Percentiles rank a stretch among this genome's conserved stretches.
Evolutionary conservation across 2,888 invertebrate species (phyloP).

Genomic region (Erannis defoliaria): DNA sequence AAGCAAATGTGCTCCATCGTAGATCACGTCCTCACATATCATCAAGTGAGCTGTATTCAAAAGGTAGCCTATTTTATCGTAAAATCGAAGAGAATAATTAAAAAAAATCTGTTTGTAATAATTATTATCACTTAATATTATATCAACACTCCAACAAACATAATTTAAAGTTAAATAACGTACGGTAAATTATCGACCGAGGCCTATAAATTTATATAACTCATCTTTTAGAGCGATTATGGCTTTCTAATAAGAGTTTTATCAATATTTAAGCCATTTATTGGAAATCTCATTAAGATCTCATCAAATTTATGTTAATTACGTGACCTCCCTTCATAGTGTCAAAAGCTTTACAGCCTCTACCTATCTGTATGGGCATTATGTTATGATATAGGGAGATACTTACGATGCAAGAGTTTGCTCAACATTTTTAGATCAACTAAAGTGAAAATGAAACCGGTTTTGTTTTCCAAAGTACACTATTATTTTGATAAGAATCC

Average conservation of each 20-base stretch:
- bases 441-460: not conserved
- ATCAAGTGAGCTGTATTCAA: too few species aligned
- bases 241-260: slow-evolving; percentile 38
- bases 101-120: too few species aligned
- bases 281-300: slow-evolving; percentile 62
- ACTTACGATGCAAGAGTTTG: slow-evolving; percentile 4
- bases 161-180: not conserved
- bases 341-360: slow-evolving; percentile 32
- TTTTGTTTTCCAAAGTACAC: too few species aligned
- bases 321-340: slow-evolving; percentile 53
- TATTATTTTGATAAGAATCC: too few species aligned
- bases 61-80: too few species aligned
- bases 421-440: not conserved
- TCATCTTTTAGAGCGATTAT: slow-evolving; percentile 25
- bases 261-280: slow-evolving; percentile 43
- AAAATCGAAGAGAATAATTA: too few species aligned
- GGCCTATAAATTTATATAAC: slow-evolving; percentile 16
- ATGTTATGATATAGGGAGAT: slow-evolving; percentile 1
- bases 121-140: not conserved
- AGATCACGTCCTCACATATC: too few species aligned
- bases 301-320: slow-evolving; percentile 57
- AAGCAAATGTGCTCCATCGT: too few species aligned
- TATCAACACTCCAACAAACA: not conserved
- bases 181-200: not conserved
- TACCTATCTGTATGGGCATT: slow-evolving; percentile 10